Percentiles rank a stretch among this genome's conserved stretches.
These are phyloP conservation scores for Mizuhopecten yessoensis DNA, from an alignment of 1,140 invertebrate species.

Conservation along the genomic window DNA sequence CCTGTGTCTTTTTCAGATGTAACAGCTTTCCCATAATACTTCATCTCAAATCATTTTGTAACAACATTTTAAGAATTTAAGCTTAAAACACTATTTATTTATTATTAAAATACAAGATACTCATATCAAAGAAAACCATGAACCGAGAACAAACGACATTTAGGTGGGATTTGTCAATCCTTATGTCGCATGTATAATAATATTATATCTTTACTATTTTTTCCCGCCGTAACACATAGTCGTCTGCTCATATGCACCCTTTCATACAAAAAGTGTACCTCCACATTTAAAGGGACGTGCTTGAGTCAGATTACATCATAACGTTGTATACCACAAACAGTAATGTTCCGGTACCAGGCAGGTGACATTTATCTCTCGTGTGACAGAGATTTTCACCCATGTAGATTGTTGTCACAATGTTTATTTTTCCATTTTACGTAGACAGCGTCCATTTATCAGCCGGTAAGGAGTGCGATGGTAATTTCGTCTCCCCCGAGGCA, in stretches of 20 bases:
- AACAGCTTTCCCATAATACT: no score
- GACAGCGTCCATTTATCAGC: background rate
- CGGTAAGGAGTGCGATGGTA: background rate
- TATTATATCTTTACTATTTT: no score
- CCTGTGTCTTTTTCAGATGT: no score
- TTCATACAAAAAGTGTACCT: background rate
- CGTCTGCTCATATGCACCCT: conserved; percentile 20
- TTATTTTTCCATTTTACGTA: conserved; percentile 28
- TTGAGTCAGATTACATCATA: background rate
- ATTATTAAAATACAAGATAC: no score
- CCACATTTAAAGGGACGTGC: background rate
- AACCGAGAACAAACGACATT: no score
- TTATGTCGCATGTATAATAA: no score
- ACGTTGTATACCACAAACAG: background rate
- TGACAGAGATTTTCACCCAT: background rate
- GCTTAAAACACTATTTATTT: no score
- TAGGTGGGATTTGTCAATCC: no score
- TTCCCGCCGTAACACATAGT: background rate
- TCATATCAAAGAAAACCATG: no score
- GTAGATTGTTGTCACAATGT: conserved; percentile 26
- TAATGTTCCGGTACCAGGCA: background rate
- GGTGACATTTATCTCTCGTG: conserved; percentile 28
- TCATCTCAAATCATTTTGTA: no score
- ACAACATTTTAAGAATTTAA: no score
- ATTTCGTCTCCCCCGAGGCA: background rate